Evolutionary conservation across 2,888 invertebrate genomes (phyloP).

Genomic region (Meteorus cinctellus): DNA sequence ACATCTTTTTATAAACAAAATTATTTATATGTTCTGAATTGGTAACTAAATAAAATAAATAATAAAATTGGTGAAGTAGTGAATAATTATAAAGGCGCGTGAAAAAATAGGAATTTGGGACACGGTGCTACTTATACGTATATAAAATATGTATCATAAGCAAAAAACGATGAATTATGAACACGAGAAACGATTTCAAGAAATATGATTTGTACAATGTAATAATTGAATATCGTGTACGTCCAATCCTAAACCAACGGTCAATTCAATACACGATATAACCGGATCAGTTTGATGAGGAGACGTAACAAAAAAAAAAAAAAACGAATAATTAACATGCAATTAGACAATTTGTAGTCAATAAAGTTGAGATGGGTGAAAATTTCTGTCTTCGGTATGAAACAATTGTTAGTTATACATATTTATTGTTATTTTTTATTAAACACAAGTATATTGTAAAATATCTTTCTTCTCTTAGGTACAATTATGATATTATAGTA

Average conservation of each 20-base stretch:
- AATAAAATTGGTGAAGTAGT: constrained; percentile 28
- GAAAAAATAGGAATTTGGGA: constrained; percentile 49
- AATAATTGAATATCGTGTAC: constrained; percentile 38
- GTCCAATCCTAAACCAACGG: background rate
- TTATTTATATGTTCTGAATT: background rate
- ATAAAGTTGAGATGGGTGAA: background rate
- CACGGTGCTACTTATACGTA: constrained; percentile 51
- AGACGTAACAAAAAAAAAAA: background rate
- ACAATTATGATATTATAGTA: constrained; percentile 6
- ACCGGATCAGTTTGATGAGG: constrained; percentile 4
- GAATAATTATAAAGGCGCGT: constrained; percentile 21
- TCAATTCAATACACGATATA: constrained; percentile 44
- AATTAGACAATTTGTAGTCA: constrained; percentile 8
- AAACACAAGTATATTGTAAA: background rate
- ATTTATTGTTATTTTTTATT: background rate
- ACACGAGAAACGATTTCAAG: constrained; percentile 27
- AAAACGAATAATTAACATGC: background rate
- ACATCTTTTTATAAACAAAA: background rate
- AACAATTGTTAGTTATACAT: background rate
- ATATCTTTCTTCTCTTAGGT: background rate
- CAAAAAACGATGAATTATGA: background rate
- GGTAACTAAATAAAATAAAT: background rate
- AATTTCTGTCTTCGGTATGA: constrained; percentile 1
- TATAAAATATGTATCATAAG: constrained; percentile 6
- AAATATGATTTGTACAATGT: background rate